Evolutionary conservation across 2,113 vertebrate genomes (phyloP).

Genomic region (Percopsis transmontana): DNA sequence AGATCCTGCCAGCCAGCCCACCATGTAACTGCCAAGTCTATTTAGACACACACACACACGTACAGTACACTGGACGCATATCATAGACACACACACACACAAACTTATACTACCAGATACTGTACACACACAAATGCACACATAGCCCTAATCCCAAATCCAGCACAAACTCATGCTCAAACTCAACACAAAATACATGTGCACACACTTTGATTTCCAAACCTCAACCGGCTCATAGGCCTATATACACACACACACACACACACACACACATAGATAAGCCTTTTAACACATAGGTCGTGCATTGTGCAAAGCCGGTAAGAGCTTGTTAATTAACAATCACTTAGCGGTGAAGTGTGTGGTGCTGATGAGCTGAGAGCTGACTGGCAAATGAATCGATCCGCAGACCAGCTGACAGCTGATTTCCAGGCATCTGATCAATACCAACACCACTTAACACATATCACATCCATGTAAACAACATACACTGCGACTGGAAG

Average conservation of each 20-base stretch:
- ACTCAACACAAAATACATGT: too few relatives aligned
- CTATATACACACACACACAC: not conserved
- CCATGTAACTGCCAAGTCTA: slow-evolving; percentile 47
- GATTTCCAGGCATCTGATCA: slow-evolving; percentile 38
- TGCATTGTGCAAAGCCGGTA: slow-evolving; percentile 8
- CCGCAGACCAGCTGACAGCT: not conserved
- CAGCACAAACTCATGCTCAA: not conserved
- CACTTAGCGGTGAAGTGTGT: slow-evolving; percentile 29
- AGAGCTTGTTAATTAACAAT: slow-evolving; percentile 53
- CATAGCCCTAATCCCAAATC: not conserved
- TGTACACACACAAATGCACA: not conserved
- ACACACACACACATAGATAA: not conserved
- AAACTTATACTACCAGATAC: not conserved
- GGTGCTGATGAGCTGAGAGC: slow-evolving; percentile 4
- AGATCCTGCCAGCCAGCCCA: slow-evolving; percentile 47
- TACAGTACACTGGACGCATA: not conserved
- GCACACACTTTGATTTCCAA: too few relatives aligned
- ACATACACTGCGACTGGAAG: slow-evolving; percentile 1
- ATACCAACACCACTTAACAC: slow-evolving; percentile 32
- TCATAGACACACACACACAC: not conserved
- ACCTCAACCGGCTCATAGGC: too few relatives aligned
- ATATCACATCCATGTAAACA: slow-evolving; percentile 32
- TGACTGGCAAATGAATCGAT: slow-evolving; percentile 58
- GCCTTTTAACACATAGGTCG: too few relatives aligned
- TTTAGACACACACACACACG: slow-evolving; percentile 29